phyloP scores from a whole-genome alignment of 2,888 invertebrate genomes.

The Torymus aiolomorphi region DNA sequence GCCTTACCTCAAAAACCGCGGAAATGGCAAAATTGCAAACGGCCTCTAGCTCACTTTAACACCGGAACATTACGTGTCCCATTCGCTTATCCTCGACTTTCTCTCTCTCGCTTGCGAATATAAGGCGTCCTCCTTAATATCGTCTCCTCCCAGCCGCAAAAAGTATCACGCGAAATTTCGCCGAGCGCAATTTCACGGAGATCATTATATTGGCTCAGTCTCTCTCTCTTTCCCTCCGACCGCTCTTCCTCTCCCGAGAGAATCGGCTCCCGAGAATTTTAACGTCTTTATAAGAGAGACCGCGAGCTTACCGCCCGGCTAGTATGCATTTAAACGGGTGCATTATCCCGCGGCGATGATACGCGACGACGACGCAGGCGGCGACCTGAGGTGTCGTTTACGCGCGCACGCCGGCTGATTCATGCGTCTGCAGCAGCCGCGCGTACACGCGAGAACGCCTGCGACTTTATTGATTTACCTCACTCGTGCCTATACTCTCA shows the following conservation, averaged over 20 bases:
- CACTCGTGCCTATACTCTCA: background rate
- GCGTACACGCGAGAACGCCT: background rate
- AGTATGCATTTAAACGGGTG: slow-evolving; percentile 74
- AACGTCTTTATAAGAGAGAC: slow-evolving; percentile 64
- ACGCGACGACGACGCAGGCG: too few relatives aligned
- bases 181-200: slow-evolving; percentile 62
- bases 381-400: too few relatives aligned
- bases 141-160: background rate
- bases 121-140: background rate
- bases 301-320: slow-evolving; percentile 66
- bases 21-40: too few relatives aligned
- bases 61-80: too few relatives aligned
- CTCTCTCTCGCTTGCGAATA: too few relatives aligned
- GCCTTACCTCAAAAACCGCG: background rate
- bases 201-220: slow-evolving; percentile 59
- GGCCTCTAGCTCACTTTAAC: too few relatives aligned
- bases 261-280: slow-evolving; percentile 61
- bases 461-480: slow-evolving; percentile 38
- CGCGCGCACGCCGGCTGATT: background rate
- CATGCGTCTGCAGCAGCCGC: background rate
- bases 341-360: slow-evolving; percentile 62
- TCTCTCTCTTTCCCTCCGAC: too few relatives aligned
- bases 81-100: too few relatives aligned
- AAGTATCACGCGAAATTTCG: slow-evolving; percentile 24
- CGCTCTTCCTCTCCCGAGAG: background rate